Conservation (phyloP, 2,113 vertebrate species). For the Gulo gulo region DNA sequence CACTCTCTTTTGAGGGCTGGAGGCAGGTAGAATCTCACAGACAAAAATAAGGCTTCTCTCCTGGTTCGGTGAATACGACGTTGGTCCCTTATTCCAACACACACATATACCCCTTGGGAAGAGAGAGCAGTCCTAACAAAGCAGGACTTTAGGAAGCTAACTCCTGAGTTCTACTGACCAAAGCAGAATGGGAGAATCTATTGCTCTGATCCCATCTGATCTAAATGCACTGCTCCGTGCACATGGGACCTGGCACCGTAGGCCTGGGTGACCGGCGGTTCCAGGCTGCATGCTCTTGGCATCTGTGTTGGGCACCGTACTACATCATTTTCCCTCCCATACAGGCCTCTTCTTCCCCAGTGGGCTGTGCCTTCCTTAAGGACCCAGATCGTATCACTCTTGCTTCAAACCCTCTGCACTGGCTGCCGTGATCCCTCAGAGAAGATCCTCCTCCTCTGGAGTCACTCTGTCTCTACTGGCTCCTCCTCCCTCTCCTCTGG, state of each 20-base stretch:
- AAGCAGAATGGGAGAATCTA: too few relatives aligned
- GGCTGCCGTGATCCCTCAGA: not conserved
- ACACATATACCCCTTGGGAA: not conserved
- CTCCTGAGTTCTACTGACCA: not conserved
- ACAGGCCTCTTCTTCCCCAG: not conserved
- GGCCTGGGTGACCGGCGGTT: fast-evolving
- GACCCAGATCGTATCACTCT: not conserved
- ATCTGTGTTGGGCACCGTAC: too few relatives aligned
- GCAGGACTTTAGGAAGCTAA: not conserved
- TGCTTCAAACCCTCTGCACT: not conserved
- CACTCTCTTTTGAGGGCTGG: not conserved
- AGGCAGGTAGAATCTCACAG: not conserved
- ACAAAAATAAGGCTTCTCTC: not conserved
- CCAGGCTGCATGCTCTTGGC: too few relatives aligned
- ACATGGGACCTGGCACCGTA: too few relatives aligned
- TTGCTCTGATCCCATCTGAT: too few relatives aligned
- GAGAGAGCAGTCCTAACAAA: not conserved
- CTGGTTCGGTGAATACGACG: not conserved
- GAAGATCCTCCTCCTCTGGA: too few relatives aligned
- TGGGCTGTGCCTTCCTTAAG: not conserved
- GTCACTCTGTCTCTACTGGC: too few relatives aligned
- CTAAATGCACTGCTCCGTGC: too few relatives aligned
- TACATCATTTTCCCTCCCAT: not conserved
- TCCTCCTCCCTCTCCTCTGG: too few relatives aligned
- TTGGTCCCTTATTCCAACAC: not conserved